Percentiles rank a stretch among this genome's conserved stretches.
phyloP scores from a whole-genome alignment of 2,797 vertebrate species.

The Chanos chanos region DNA sequence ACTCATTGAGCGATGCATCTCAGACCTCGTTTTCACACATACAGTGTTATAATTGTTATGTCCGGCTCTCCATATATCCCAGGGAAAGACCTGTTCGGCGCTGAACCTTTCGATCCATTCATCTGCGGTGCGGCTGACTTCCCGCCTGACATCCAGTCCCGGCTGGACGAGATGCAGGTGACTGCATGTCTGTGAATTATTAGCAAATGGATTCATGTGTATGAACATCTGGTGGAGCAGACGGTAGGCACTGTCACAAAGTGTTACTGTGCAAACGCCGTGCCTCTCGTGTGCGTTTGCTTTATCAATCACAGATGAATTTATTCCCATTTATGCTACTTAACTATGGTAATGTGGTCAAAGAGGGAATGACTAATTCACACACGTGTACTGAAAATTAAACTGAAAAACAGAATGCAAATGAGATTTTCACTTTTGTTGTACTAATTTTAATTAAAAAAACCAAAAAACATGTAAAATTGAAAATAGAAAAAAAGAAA shows the following conservation, averaged over 20 bases:
- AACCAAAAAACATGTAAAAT: too few relatives aligned
- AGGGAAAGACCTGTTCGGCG: conserved; percentile 96
- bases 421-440: too few relatives aligned
- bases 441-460: too few relatives aligned
- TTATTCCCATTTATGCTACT: too few relatives aligned
- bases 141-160: conserved; percentile 95
- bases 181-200: conserved; percentile 48
- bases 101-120: conserved; percentile 97
- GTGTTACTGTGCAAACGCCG: not conserved
- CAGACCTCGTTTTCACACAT: not conserved
- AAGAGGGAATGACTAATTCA: too few relatives aligned
- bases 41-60: not conserved
- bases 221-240: conserved; percentile 32
- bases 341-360: too few relatives aligned
- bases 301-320: conserved; percentile 10
- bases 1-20: not conserved
- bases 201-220: conserved; percentile 31
- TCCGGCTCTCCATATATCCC: conserved; percentile 36
- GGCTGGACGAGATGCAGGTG: conserved; percentile 99
- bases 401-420: too few relatives aligned
- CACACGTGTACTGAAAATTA: too few relatives aligned
- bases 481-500: too few relatives aligned
- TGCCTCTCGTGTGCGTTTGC: conserved; percentile 8
- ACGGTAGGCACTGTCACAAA: conserved; percentile 18
- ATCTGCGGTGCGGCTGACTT: conserved; percentile 94